Base-by-base conservation (phyloP, 2,113 vertebrate genomes). In the Tamias sibiricus region DNA sequence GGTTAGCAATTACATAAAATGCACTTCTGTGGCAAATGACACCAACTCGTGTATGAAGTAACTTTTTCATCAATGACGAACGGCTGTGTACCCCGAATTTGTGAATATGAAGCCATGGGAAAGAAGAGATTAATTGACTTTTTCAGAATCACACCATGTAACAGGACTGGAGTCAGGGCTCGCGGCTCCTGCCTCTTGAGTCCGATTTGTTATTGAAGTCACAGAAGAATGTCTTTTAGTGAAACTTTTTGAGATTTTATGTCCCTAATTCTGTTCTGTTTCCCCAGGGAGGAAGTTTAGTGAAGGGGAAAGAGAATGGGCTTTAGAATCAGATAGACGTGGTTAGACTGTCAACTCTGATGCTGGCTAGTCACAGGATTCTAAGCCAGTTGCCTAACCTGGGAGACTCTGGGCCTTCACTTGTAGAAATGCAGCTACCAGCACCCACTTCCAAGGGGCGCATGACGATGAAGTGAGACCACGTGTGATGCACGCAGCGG, bases 211-310 rank as follows among this genome's bases (percentile, higher is more conserved):
- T 92, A 90, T 57, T 89, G 76, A 95, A 97, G 91, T 89, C 95
- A 97, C 79, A 96, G 87, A 94, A 37, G 37, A 72, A 89, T 49
- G 83, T 74, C 93, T 98, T 91, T 96, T 76, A 96, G 91, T 90
- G 83, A 91, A 97, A 97, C 83, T 93, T 96, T 91, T 97, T 76
- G 79, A 97, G 83, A 95, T 93, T 97, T 96, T 97, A 97, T 97
- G 96, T 87, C 79, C 89, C 75, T 95, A 95, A 95, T 97, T 97
- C 82, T 82, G 66, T 96, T 94, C 76, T 91, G 79, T 95, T 88
- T 97, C 97, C 96, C 95, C 80, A 49, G 90, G 93, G 94, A 97
- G 96, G 95, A 96, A 96, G 87, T 91, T 79, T 72, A 96, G 93
- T 84, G 93, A 95, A 97, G 95, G 83, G 72, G 75, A 97, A 97